These are phyloP conservation scores for Bhutanitis thaidina DNA, from an alignment of 2,888 invertebrate species.

Conservation along the genomic window DNA sequence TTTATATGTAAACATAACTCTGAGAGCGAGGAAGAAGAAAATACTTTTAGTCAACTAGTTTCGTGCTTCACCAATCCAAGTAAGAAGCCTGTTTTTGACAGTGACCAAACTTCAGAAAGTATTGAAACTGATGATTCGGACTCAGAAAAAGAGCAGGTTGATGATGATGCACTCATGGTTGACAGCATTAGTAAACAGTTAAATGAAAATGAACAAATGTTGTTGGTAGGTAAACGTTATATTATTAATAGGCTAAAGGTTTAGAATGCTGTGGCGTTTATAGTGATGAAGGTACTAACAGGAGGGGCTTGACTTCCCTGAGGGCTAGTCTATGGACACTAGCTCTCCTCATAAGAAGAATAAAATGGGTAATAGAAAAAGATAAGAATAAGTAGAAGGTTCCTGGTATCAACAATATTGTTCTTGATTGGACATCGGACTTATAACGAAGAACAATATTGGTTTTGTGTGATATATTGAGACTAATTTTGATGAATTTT, in stretches of 20 bases:
- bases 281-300: too few species aligned
- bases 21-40: slow-evolving; percentile 74
- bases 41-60: slow-evolving; percentile 74
- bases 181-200: background rate
- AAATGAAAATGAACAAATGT: slow-evolving; percentile 3
- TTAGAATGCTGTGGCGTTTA: too few species aligned
- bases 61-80: slow-evolving; percentile 63
- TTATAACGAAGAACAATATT: too few species aligned
- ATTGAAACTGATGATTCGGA: slow-evolving; percentile 28
- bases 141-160: slow-evolving; percentile 18
- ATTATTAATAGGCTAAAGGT: background rate
- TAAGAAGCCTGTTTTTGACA: slow-evolving; percentile 37
- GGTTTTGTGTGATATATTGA: too few species aligned
- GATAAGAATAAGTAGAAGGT: too few species aligned
- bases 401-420: too few species aligned
- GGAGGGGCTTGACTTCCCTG: too few species aligned
- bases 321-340: too few species aligned
- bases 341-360: too few species aligned
- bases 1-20: slow-evolving; percentile 45
- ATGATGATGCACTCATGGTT: background rate
- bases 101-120: slow-evolving; percentile 39
- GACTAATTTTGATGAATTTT: too few species aligned
- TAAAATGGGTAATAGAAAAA: too few species aligned
- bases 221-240: slow-evolving; percentile 12
- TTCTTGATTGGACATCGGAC: too few species aligned